Evolutionary conservation across 2,113 vertebrate genomes (phyloP).

Genomic region (Gallinago media): DNA sequence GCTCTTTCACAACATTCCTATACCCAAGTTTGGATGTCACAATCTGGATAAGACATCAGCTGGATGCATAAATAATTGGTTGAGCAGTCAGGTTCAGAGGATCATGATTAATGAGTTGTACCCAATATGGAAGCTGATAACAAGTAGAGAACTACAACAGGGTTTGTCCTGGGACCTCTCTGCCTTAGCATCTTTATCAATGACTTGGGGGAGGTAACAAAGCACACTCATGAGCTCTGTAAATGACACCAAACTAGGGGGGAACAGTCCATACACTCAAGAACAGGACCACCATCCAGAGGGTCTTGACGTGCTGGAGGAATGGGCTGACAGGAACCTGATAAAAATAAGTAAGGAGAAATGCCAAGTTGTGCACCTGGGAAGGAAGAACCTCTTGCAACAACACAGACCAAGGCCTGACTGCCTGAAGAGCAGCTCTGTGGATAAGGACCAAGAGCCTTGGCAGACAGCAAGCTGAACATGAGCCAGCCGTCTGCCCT

Average conservation of each 20-base stretch:
- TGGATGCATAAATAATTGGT: rapidly evolving
- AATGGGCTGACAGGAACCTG: not conserved
- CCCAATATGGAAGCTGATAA: not conserved
- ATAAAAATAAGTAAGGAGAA: not conserved
- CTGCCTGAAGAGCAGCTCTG: not conserved
- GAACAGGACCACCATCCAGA: not conserved
- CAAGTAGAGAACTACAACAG: rapidly evolving
- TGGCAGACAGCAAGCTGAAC: not conserved
- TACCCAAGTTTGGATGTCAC: rapidly evolving
- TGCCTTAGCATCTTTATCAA: not conserved
- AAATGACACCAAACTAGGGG: not conserved
- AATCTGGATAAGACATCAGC: not conserved
- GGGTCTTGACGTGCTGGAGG: not conserved
- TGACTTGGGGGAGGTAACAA: not conserved
- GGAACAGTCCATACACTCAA: not conserved
- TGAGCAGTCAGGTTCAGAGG: not conserved
- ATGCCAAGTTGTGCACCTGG: not conserved
- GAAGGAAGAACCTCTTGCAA: not conserved
- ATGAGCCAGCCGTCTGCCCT: not conserved
- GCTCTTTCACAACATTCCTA: not conserved
- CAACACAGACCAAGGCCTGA: not conserved
- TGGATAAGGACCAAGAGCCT: not conserved
- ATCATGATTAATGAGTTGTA: rapidly evolving
- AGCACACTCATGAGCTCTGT: rapidly evolving
- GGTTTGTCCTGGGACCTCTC: not conserved